Percentiles rank a stretch among this genome's conserved stretches.
Evolutionary conservation across 1,140 invertebrate species (phyloP).

Genomic region (Oreohelix idahoensis): DNA sequence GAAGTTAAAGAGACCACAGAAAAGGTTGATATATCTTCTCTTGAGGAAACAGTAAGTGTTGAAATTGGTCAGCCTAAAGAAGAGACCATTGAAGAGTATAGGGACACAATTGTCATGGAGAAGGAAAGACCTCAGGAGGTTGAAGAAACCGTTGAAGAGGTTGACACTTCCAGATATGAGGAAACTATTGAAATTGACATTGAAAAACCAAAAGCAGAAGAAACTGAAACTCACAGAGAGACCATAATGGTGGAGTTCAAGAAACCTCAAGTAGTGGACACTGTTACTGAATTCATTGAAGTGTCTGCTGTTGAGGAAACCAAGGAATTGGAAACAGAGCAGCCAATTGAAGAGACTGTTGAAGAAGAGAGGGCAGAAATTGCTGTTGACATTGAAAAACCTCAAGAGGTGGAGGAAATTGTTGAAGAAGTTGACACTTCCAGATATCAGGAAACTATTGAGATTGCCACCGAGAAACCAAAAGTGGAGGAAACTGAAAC

Average conservation of each 20-base stretch:
- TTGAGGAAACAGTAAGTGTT: constrained; percentile 26
- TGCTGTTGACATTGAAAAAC: constrained; percentile 39
- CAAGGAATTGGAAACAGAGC: constrained; percentile 21
- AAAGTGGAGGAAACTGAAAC: constrained; percentile 20
- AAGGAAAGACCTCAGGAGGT: constrained; percentile 35
- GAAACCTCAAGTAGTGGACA: constrained; percentile 26
- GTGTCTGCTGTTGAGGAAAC: constrained; percentile 34
- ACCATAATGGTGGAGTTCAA: constrained; percentile 39
- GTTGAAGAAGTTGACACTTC: constrained; percentile 10
- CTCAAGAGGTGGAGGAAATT: constrained; percentile 28
- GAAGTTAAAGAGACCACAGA: constrained; percentile 26
- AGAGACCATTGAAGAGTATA: background rate
- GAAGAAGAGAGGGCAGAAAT: constrained; percentile 37
- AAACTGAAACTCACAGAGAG: constrained; percentile 16
- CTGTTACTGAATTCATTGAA: constrained; percentile 31
- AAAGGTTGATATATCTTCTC: constrained; percentile 9
- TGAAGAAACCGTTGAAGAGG: constrained; percentile 33
- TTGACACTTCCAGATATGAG: constrained; percentile 30
- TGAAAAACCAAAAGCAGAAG: constrained; percentile 18
- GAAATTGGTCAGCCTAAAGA: background rate
- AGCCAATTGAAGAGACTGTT: constrained; percentile 35
- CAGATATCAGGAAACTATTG: constrained; percentile 8
- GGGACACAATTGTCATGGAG: constrained; percentile 30
- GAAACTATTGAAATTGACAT: constrained; percentile 25
- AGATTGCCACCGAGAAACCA: background rate